Evolutionary conservation across 2,113 vertebrate species (phyloP), one percentile per base, ranked within the genome.

Genomic region (Podarcis muralis): DNA sequence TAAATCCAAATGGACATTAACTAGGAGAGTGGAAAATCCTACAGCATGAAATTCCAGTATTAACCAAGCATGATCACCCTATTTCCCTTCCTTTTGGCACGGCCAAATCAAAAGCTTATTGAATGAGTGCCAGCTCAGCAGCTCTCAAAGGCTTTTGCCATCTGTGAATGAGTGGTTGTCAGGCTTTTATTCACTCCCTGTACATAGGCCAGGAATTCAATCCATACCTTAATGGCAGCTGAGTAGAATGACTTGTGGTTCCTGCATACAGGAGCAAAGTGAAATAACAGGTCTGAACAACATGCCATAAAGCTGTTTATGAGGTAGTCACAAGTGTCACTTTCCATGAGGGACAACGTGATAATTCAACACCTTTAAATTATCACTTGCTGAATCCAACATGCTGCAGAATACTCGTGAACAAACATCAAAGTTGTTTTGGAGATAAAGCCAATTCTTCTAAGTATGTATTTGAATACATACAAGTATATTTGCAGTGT

Each of bases 111-210:
- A 94, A 92, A 93, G 88, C 80, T 91, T 95, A 65, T 90, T 95
- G 91, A 91, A 81, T 86, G 88, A 86, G 30, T 88, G 94, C 94
- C 92, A 94, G 92, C 92, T 94, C 94, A 93, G 91, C 89, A 92
- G 85, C 77, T 85, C 93, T 90, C 88, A 87, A 88, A 89, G 82
- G 79, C 15, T 83, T 87, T 92, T 93, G 84, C 90, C 86, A 93
- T 91, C 92, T 95, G 80, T 0, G 0, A 77, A 78, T 79, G 86
- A 93, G 89, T 90, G 88, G n/a, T 88, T 93, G 88, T 92, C 87
- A 85, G 88, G 9, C 5, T 92, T 94, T 93, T 93, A 92, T 93
- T 95, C 27, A 12, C 80, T 88, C 81, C 66, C 43, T 89, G 68
- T 0, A 0, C 77, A 81, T 43, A 79, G 76, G 62, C 81, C 83